phyloP scores from a whole-genome alignment of 2,888 invertebrate genomes.

The Pelosia muscerda region DNA sequence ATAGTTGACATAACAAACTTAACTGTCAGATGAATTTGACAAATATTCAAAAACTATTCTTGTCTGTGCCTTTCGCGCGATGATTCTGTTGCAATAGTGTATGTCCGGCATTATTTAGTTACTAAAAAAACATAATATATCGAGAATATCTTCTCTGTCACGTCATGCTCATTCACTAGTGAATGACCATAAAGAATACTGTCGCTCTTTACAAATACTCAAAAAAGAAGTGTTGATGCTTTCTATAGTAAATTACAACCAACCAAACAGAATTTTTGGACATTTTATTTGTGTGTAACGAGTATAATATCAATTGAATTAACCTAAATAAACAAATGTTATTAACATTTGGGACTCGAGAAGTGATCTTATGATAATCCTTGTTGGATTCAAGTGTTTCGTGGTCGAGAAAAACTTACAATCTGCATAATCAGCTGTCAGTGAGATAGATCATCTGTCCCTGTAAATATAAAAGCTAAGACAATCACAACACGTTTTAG shows the following conservation, averaged over 20 bases:
- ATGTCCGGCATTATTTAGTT: background rate
- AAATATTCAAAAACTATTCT: slow-evolving; percentile 1
- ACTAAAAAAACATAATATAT: background rate
- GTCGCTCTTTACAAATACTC: slow-evolving; percentile 80
- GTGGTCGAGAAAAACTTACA: slow-evolving; percentile 85
- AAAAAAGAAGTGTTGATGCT: slow-evolving; percentile 87
- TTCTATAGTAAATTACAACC: slow-evolving; percentile 86
- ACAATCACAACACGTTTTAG: slow-evolving; percentile 81
- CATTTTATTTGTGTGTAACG: slow-evolving; percentile 78
- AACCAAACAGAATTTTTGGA: slow-evolving; percentile 84
- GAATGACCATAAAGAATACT: slow-evolving; percentile 75
- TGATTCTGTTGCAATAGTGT: no score
- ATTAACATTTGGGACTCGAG: slow-evolving; percentile 62
- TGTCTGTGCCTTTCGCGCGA: background rate
- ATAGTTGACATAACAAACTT: background rate
- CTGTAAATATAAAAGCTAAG: slow-evolving; percentile 86
- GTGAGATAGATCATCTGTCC: slow-evolving; percentile 87
- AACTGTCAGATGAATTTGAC: slow-evolving; percentile 3
- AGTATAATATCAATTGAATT: slow-evolving; percentile 79
- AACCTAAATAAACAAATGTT: slow-evolving; percentile 67
- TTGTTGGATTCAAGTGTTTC: slow-evolving; percentile 82
- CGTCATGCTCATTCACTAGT: slow-evolving; percentile 61
- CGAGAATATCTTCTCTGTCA: slow-evolving; percentile 50
- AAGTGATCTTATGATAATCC: slow-evolving; percentile 70
- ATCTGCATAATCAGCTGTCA: slow-evolving; percentile 88